Percentiles rank a stretch among this genome's conserved stretches.
These are phyloP conservation scores for Chrysomela aeneicollis DNA, from an alignment of 2,888 invertebrate genomes.

Conservation along the genomic window DNA sequence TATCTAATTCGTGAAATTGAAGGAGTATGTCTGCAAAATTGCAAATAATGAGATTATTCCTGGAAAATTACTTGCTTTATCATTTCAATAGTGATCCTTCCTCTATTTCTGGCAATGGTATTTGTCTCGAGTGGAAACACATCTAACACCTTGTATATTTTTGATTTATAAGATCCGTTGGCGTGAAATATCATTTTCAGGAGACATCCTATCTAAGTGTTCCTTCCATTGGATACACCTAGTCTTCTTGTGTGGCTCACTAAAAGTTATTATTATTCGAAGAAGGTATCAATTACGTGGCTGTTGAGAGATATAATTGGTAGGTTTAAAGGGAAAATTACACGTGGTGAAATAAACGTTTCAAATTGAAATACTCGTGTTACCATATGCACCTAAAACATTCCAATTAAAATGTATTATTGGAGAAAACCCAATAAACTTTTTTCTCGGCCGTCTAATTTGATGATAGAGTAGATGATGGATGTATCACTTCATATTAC, in stretches of 20 bases:
- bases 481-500: too few species aligned
- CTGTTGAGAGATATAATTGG: slow-evolving; percentile 5
- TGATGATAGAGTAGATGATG: too few species aligned
- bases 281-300: slow-evolving; percentile 1
- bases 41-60: too few species aligned
- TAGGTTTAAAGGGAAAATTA: neutral
- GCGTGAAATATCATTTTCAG: neutral
- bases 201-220: neutral
- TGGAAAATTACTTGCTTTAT: too few species aligned
- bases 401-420: neutral
- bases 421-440: neutral
- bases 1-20: too few species aligned
- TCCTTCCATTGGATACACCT: too few species aligned
- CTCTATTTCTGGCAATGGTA: too few species aligned
- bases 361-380: neutral
- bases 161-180: neutral
- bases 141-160: too few species aligned
- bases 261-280: neutral
- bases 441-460: too few species aligned
- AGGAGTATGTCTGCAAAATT: too few species aligned
- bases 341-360: neutral
- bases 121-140: too few species aligned
- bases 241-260: neutral
- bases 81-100: too few species aligned
- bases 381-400: neutral